Base-by-base conservation (phyloP, 2,888 invertebrate genomes). In the Acanthococcus lagerstroemiae region DNA sequence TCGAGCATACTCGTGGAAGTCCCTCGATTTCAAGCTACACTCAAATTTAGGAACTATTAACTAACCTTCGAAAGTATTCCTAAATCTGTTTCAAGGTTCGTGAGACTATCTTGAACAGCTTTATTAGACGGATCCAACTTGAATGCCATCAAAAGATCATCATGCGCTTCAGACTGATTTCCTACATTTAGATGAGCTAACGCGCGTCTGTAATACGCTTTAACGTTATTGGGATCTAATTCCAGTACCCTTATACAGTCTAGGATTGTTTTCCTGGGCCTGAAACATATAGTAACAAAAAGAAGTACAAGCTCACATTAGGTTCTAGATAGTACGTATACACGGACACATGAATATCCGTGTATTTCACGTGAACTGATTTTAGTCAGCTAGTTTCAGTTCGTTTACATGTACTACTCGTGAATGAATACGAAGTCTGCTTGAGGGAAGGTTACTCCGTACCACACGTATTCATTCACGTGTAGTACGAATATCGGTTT, bases 41-140 rank as follows among this genome's bases (percentile, higher is more conserved):
- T n/a, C n/a, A n/a, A n/a, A n/a, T n/a, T n/a, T n/a, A 4, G 30
- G 45, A 19, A 24, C 6, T 57, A 4, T 48, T 48, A 2, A 19
- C 48, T 48, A n/a, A 48, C 48, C 19, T n/a, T 9, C 12, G 48
- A 19, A 9, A 15, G 25, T n/a, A 65, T 12, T 9, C 55, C 55
- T 22, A 65, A 45, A 44, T 56, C 48, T 65, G 56, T 57, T 57
- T 60, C 55, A 17, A 65, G 27, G 30, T 55, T 56, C 15, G 25
- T 48, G 3, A 65, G n/a, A 37, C 45, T 4, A 3, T 61, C 24
- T 61, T 61, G 27, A 22, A 61, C 25, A 50, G 26, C n/a, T 50
- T 26, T 27, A 37, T 61, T 30, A 4, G 27, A 24, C 15, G 61
- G 27, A 17, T 61, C 61, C 21, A 61, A 21, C 21, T 37, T 50